Percentiles rank a stretch among this genome's conserved stretches.
These are phyloP conservation scores for Corticium candelabrum DNA, from an alignment of 37 sponge, comb jelly and placozoan species.

Conservation along the genomic window DNA sequence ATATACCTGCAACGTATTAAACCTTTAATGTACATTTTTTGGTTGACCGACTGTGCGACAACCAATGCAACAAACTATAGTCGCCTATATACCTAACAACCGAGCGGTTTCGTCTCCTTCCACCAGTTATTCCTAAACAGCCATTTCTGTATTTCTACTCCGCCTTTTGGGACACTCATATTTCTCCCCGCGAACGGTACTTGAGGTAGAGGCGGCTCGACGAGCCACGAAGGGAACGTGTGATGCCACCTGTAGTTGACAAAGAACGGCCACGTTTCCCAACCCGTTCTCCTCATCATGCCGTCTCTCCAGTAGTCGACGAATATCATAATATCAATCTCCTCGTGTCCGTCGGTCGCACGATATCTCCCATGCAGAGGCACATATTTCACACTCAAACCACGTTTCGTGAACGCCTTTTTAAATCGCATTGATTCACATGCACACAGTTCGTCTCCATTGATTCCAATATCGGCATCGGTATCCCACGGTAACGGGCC, in stretches of 20 bases:
- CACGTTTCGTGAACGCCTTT: too few relatives aligned
- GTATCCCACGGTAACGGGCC: conserved; percentile 8
- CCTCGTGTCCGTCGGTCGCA: too few relatives aligned
- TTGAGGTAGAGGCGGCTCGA: neutral
- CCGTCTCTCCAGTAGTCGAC: neutral
- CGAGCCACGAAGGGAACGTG: neutral
- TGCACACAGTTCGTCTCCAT: too few relatives aligned
- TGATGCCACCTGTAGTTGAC: conserved; percentile 6
- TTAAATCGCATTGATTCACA: too few relatives aligned
- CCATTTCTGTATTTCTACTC: neutral
- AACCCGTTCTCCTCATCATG: neutral
- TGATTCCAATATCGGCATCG: too few relatives aligned
- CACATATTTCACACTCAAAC: too few relatives aligned
- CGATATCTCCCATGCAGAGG: too few relatives aligned
- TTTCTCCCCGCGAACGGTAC: neutral
- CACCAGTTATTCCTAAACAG: neutral
- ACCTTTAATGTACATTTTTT: too few relatives aligned
- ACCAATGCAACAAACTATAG: too few relatives aligned
- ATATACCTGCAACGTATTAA: too few relatives aligned
- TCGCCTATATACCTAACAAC: too few relatives aligned
- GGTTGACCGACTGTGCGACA: too few relatives aligned
- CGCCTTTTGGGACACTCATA: neutral
- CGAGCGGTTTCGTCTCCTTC: neutral
- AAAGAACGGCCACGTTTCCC: neutral
- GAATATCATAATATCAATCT: neutral